These are phyloP conservation scores for Squalus acanthias DNA, from an alignment of 2,797 vertebrate genomes.

Conservation along the genomic window DNA sequence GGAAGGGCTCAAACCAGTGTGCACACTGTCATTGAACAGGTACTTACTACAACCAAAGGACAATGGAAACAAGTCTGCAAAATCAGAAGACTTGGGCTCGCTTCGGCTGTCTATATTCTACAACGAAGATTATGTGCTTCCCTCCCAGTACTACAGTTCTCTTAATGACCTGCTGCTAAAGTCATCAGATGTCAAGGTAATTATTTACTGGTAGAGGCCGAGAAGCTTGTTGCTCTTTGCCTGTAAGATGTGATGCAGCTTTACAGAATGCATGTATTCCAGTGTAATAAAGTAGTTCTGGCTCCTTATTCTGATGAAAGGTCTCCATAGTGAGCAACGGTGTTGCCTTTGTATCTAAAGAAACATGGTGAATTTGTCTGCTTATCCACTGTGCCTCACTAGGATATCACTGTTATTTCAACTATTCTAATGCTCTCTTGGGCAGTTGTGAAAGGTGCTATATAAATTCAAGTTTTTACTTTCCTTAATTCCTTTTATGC, in stretches of 20 bases:
- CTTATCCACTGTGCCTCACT: not conserved
- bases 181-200: constrained; percentile 86
- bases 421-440: not conserved
- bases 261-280: not conserved
- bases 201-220: not conserved
- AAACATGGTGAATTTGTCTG: not conserved
- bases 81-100: constrained; percentile 86
- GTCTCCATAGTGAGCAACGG: not conserved
- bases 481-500: not conserved
- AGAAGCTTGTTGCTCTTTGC: not conserved
- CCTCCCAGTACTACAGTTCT: constrained; percentile 75
- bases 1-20: not conserved
- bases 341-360: not conserved
- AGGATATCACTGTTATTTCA: not conserved
- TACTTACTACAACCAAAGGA: constrained; percentile 93
- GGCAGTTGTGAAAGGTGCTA: too few relatives aligned
- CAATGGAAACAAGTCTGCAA: constrained; percentile 84
- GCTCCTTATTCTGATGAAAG: not conserved
- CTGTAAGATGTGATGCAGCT: not conserved
- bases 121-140: constrained; percentile 90
- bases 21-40: constrained; percentile 59
- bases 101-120: constrained; percentile 88
- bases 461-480: too few relatives aligned
- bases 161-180: constrained; percentile 89
- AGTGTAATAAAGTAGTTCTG: not conserved